phyloP scores from a whole-genome alignment of 2,797 vertebrate genomes.

The Macropus fuliginosus region DNA sequence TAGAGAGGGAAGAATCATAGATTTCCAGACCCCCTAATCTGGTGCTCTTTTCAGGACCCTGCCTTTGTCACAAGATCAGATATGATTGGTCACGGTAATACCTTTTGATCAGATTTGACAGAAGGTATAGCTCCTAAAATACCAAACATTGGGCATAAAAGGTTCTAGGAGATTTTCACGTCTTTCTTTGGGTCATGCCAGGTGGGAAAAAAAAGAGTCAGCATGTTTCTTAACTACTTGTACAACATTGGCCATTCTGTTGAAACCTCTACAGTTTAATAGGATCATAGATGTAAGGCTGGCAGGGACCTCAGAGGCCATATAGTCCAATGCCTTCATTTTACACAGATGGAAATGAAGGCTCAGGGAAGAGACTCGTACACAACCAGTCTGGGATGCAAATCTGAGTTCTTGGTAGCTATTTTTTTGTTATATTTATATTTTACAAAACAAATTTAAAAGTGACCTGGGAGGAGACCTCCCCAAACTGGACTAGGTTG shows the following conservation, averaged over 20 bases:
- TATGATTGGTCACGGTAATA: not conserved
- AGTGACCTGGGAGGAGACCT: conserved; percentile 22
- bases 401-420: not conserved
- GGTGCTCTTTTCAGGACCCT: not conserved
- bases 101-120: not conserved
- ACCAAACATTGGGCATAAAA: not conserved
- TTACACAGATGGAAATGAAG: not conserved
- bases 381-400: not conserved
- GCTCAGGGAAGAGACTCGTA: not conserved
- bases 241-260: not conserved
- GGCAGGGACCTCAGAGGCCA: not conserved
- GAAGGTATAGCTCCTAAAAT: not conserved
- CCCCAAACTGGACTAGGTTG: not conserved
- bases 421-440: conserved; percentile 30
- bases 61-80: not conserved
- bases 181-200: not conserved
- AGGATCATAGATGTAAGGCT: not conserved
- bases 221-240: not conserved
- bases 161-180: not conserved
- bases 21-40: not conserved
- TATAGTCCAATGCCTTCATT: not conserved
- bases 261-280: not conserved
- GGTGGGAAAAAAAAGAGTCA: not conserved
- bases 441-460: conserved; percentile 34
- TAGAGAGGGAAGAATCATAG: not conserved